These are phyloP conservation scores for Drosophila robusta DNA, from an alignment of 2,888 invertebrate species.

Conservation along the genomic window DNA sequence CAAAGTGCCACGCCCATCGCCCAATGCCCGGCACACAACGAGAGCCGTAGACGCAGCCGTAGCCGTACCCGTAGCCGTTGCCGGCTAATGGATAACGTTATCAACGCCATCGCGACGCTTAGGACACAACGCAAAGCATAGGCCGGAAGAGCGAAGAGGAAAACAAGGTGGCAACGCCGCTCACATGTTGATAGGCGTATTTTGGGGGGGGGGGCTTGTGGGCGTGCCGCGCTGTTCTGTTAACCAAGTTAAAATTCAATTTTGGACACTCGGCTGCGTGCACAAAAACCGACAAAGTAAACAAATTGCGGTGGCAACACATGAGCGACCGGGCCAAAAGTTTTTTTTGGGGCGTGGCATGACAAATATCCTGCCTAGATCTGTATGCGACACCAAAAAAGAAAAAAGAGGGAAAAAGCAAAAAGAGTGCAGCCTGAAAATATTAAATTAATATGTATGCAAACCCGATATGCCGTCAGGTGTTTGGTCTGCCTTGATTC, in stretches of 20 bases:
- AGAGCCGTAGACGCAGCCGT: conserved; percentile 11
- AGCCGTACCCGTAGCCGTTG: background rate
- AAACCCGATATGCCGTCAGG: conserved; percentile 48
- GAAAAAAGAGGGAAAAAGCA: background rate
- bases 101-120: conserved; percentile 67
- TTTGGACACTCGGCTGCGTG: conserved; percentile 71
- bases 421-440: conserved; percentile 35
- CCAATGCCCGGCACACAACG: conserved; percentile 3
- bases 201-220: conserved; percentile 14
- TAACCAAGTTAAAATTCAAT: conserved; percentile 73
- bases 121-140: conserved; percentile 19
- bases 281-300: conserved; percentile 73
- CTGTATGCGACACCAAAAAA: background rate
- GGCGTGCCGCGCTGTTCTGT: conserved; percentile 45
- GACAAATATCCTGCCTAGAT: conserved; percentile 31
- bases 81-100: conserved; percentile 69
- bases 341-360: conserved; percentile 34
- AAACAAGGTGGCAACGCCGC: background rate
- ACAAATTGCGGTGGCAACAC: conserved; percentile 74
- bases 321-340: conserved; percentile 55
- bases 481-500: conserved; percentile 45
- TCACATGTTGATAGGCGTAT: conserved; percentile 21
- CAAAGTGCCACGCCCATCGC: conserved; percentile 30
- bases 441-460: conserved; percentile 59
- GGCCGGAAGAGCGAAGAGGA: conserved; percentile 11